Evolutionary conservation across 2,797 vertebrate species (phyloP).

Genomic region (Lutjanus campechanus): DNA sequence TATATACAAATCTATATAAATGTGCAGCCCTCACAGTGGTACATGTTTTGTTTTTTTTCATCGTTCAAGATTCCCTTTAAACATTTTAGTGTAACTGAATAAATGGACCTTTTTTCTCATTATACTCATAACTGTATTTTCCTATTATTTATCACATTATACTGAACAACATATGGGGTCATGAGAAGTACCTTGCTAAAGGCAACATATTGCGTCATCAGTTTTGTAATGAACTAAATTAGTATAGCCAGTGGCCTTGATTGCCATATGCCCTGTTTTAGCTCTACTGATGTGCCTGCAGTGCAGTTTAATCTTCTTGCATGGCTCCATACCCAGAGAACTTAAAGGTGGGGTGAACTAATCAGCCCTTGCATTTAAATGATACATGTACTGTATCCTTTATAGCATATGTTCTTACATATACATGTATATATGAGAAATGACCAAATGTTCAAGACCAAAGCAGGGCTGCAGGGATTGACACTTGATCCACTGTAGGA

Average conservation of each 20-base stretch:
- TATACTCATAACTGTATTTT: constrained; percentile 5
- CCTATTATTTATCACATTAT: background rate
- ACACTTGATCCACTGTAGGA: no score
- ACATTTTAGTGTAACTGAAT: background rate
- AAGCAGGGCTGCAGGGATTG: background rate
- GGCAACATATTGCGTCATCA: constrained; percentile 55
- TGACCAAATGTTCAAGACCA: background rate
- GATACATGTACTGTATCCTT: background rate
- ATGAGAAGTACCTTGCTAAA: constrained; percentile 47
- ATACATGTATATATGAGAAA: no score
- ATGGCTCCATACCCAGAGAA: constrained; percentile 16
- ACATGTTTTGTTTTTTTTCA: background rate
- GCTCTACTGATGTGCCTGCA: constrained; percentile 17
- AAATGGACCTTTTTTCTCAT: background rate
- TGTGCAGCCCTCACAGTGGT: background rate
- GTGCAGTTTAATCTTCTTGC: constrained; percentile 30
- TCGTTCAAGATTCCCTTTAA: background rate
- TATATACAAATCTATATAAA: background rate
- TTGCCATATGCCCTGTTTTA: constrained; percentile 64
- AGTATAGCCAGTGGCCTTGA: constrained; percentile 45
- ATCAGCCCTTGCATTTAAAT: constrained; percentile 6
- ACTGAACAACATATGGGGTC: constrained; percentile 50
- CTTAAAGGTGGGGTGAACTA: constrained; percentile 7
- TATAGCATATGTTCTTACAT: background rate
- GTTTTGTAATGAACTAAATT: constrained; percentile 60